A percentile compares a stretch with the other conserved stretches of the same genome.
Conservation (phyloP, 2,888 invertebrate genomes). For the Dolichomitus sp. region DNA sequence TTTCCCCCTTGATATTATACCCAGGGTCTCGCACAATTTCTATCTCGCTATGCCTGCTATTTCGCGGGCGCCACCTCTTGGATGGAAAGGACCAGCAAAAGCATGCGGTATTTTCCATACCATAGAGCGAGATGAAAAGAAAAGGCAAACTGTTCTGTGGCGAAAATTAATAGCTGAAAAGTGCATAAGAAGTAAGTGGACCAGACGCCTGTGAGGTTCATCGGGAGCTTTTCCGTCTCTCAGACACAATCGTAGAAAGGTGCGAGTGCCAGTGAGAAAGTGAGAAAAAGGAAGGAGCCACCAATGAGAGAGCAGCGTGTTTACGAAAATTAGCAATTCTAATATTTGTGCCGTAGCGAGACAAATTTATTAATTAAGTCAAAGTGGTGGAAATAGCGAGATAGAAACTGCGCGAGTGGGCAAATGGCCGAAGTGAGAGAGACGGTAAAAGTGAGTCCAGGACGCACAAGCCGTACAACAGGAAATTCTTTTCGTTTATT, state of each 20-base stretch:
- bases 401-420: constrained; percentile 51
- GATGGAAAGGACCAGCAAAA: constrained; percentile 7
- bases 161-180: constrained; percentile 73
- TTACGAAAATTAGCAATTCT: constrained; percentile 81
- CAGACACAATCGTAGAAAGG: constrained; percentile 25
- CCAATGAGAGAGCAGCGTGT: constrained; percentile 65
- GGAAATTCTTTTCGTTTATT: constrained; percentile 66
- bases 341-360: constrained; percentile 74
- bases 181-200: constrained; percentile 49
- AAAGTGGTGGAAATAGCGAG: constrained; percentile 55
- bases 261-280: constrained; percentile 28
- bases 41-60: constrained; percentile 22
- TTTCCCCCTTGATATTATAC: constrained; percentile 50
- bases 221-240: constrained; percentile 13
- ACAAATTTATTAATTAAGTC: constrained; percentile 81
- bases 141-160: constrained; percentile 66
- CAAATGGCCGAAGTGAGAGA: constrained; percentile 39
- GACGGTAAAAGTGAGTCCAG: constrained; percentile 1
- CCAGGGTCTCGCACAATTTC: constrained; percentile 32
- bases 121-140: constrained; percentile 42
- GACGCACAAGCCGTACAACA: constrained; percentile 34
- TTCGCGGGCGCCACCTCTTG: background rate
- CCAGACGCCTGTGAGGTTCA: constrained; percentile 49
- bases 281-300: constrained; percentile 29
- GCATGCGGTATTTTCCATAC: constrained; percentile 27